Evolutionary conservation across 2,888 invertebrate species (phyloP).

Genomic region (Thera britannica): DNA sequence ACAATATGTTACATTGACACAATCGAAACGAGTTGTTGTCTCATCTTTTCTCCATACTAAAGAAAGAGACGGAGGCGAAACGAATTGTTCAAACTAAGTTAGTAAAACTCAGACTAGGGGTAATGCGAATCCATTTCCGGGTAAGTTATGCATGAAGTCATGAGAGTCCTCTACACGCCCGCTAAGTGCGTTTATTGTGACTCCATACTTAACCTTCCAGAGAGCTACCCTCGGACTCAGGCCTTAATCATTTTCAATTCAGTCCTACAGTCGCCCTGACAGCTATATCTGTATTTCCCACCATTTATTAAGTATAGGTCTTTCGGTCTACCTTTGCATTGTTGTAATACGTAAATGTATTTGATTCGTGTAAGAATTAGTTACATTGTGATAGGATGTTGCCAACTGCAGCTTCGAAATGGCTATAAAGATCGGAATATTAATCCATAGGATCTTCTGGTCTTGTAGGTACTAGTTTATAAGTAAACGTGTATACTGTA

Average conservation of each 20-base stretch:
- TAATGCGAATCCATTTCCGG: too few relatives aligned
- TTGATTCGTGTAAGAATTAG: conserved; percentile 49
- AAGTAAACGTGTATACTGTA: conserved; percentile 36
- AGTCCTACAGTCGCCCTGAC: background rate
- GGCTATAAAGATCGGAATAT: conserved; percentile 20
- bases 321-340: conserved; percentile 27
- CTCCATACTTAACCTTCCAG: background rate
- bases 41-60: too few relatives aligned
- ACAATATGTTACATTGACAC: too few relatives aligned
- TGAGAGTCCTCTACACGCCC: too few relatives aligned
- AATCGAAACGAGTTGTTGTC: too few relatives aligned
- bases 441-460: conserved; percentile 15
- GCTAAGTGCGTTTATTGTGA: background rate
- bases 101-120: too few relatives aligned
- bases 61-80: too few relatives aligned
- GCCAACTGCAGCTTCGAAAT: conserved; percentile 65
- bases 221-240: too few relatives aligned
- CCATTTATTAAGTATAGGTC: background rate
- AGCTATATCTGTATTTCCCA: background rate
- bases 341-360: conserved; percentile 18
- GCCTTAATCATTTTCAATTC: background rate
- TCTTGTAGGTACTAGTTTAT: conserved; percentile 31
- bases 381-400: conserved; percentile 51
- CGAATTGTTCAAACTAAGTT: too few relatives aligned
- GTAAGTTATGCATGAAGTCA: too few relatives aligned